These are phyloP conservation scores for Taenaris catops DNA, from an alignment of 2,888 invertebrate species.

Conservation along the genomic window DNA sequence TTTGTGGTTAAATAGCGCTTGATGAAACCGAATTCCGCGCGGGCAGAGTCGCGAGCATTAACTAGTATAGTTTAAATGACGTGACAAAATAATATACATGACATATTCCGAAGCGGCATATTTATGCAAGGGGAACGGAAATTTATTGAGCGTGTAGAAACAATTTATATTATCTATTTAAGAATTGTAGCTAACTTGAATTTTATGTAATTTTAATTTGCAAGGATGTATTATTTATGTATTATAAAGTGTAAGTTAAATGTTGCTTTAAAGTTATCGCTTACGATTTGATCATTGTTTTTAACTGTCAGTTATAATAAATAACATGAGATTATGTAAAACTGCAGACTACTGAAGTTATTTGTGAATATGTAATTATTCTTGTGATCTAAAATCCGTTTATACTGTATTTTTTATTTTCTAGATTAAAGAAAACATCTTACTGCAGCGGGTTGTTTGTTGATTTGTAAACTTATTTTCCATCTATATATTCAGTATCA, in stretches of 20 bases:
- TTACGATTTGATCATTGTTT: conserved; percentile 67
- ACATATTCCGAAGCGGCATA: conserved; percentile 34
- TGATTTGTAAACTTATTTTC: no score
- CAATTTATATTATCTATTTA: conserved; percentile 67
- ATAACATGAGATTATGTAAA: conserved; percentile 61
- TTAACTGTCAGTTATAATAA: conserved; percentile 66
- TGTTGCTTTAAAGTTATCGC: conserved; percentile 75
- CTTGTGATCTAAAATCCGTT: conserved; percentile 79
- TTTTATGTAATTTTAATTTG: conserved; percentile 74
- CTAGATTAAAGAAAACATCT: conserved; percentile 78
- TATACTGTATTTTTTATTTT: conserved; percentile 79
- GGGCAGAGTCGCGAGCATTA: no score
- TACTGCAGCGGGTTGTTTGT: conserved; percentile 54
- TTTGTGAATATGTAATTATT: conserved; percentile 80
- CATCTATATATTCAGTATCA: no score
- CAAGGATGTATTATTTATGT: conserved; percentile 77
- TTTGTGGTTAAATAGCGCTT: no score
- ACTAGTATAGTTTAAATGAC: conserved; percentile 28
- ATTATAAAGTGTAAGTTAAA: conserved; percentile 74
- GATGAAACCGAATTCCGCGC: no score
- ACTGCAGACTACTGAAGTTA: conserved; percentile 61
- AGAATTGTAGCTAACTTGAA: conserved; percentile 74
- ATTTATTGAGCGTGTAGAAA: conserved; percentile 54
- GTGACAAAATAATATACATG: conserved; percentile 37
- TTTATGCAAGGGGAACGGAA: conserved; percentile 6